Conservation (phyloP, 30 jellyfish, hydroid and myxozoan genomes). For the Chironex yamaguchii region DNA sequence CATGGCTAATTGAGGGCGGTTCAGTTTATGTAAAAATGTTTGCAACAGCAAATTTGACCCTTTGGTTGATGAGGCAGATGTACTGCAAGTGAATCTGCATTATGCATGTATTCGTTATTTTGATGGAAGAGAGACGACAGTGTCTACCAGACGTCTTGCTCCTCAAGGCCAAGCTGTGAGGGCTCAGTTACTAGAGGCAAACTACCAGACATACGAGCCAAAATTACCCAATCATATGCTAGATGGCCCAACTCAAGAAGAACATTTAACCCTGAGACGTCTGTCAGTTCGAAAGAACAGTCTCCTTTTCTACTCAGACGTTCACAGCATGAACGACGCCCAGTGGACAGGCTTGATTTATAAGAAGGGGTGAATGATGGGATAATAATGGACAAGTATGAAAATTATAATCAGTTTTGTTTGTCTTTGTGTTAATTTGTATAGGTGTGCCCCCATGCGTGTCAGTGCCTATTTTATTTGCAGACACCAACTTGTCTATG, state of each 20-base stretch:
- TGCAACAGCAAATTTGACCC: slow-evolving; percentile 40
- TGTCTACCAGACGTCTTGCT: slow-evolving; percentile 39
- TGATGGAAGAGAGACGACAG: slow-evolving; percentile 23
- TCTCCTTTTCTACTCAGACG: slow-evolving; percentile 29
- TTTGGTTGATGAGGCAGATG: slow-evolving; percentile 37
- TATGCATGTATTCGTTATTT: slow-evolving; percentile 24
- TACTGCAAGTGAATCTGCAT: slow-evolving; percentile 13
- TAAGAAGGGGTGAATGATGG: slow-evolving; percentile 25
- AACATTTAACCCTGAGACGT: not conserved
- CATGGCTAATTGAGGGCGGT: slow-evolving; percentile 23
- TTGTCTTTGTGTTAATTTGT: slow-evolving; percentile 15
- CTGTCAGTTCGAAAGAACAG: slow-evolving; percentile 22
- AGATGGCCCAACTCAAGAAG: slow-evolving; percentile 21
- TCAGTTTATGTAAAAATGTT: slow-evolving; percentile 14
- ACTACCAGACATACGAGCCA: no score
- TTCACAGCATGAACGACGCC: slow-evolving; percentile 23
- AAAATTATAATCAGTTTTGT: not conserved
- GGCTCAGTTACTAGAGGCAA: slow-evolving; percentile 5
- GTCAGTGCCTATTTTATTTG: not conserved
- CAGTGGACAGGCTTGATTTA: slow-evolving; percentile 25
- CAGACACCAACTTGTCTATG: slow-evolving; percentile 2
- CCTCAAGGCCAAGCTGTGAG: slow-evolving; percentile 34
- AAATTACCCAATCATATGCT: not conserved
- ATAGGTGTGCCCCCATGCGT: slow-evolving; percentile 3
- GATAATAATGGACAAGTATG: slow-evolving; percentile 8